A percentile compares a stretch with the other conserved stretches of the same genome.
phyloP scores from a whole-genome alignment of 1,140 invertebrate genomes.

The Heterodera schachtii region DNA sequence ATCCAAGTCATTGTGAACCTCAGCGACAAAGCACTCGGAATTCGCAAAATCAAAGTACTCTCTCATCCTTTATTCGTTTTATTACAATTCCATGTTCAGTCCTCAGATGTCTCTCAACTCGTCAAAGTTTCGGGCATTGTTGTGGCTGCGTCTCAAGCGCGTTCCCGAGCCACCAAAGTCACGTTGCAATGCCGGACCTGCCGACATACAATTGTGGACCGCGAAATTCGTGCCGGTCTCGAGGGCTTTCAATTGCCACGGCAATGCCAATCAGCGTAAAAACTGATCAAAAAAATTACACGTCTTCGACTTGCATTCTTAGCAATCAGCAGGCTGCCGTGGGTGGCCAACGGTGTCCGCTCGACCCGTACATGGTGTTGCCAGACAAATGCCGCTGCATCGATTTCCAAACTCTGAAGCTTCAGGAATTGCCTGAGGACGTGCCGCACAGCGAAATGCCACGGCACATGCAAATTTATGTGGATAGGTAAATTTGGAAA shows the following conservation, averaged over 20 bases:
- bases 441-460: slow-evolving; percentile 98
- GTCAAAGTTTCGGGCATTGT: slow-evolving; percentile 95
- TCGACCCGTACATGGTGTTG: slow-evolving; percentile 95
- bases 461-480: slow-evolving; percentile 89
- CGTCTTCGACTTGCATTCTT: slow-evolving; percentile 33
- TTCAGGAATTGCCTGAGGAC: slow-evolving; percentile 93
- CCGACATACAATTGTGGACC: slow-evolving; percentile 82
- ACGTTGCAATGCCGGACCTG: slow-evolving; percentile 94
- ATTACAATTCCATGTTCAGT: neutral
- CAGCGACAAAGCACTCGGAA: slow-evolving; percentile 78
- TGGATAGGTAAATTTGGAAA: slow-evolving; percentile 74
- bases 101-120: slow-evolving; percentile 81
- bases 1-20: slow-evolving; percentile 89
- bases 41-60: slow-evolving; percentile 83
- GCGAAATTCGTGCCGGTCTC: slow-evolving; percentile 87
- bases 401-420: slow-evolving; percentile 83
- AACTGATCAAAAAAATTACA: neutral
- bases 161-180: slow-evolving; percentile 90
- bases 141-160: slow-evolving; percentile 87
- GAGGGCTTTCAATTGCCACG: slow-evolving; percentile 95
- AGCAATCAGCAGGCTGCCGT: slow-evolving; percentile 79
- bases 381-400: slow-evolving; percentile 96
- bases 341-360: slow-evolving; percentile 80
- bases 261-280: slow-evolving; percentile 76
- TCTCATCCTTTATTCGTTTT: neutral